phyloP scores from a whole-genome alignment of 2,113 vertebrate genomes.

The Hemiscyllium ocellatum region DNA sequence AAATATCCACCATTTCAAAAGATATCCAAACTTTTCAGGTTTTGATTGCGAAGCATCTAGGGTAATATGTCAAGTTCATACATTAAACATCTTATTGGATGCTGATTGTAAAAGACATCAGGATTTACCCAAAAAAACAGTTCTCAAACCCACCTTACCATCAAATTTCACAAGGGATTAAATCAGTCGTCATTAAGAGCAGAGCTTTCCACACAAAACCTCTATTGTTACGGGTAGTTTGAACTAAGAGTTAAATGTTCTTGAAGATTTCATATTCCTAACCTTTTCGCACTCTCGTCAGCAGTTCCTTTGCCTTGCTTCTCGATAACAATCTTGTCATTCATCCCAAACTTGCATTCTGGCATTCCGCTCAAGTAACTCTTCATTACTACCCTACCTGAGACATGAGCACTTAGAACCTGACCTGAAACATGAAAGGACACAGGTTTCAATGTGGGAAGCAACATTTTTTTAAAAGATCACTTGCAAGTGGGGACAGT shows the following conservation, averaged over 20 bases:
- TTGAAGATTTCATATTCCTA: slow-evolving; percentile 43
- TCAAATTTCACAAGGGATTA: neutral
- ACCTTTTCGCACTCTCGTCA: slow-evolving; percentile 92
- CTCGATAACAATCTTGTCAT: slow-evolving; percentile 98
- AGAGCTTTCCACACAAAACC: no score
- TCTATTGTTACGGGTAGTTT: neutral
- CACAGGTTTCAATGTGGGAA: neutral
- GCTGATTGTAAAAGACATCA: neutral
- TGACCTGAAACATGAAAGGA: slow-evolving; percentile 65
- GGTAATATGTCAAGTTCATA: neutral
- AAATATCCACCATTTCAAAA: neutral
- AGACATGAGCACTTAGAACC: slow-evolving; percentile 94
- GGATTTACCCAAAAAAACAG: neutral
- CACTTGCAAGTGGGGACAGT: neutral
- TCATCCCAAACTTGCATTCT: slow-evolving; percentile 99
- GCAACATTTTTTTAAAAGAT: neutral
- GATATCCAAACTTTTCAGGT: neutral
- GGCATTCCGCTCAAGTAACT: slow-evolving; percentile 98
- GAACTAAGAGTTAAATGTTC: no score
- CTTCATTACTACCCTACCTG: slow-evolving; percentile 97
- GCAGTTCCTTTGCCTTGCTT: slow-evolving; percentile 95
- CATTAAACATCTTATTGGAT: neutral
- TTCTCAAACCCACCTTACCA: neutral
- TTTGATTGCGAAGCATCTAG: neutral
- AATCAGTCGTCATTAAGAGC: neutral